Conservation (phyloP, 2,113 vertebrate species). For the Tragelaphus scriptus region DNA sequence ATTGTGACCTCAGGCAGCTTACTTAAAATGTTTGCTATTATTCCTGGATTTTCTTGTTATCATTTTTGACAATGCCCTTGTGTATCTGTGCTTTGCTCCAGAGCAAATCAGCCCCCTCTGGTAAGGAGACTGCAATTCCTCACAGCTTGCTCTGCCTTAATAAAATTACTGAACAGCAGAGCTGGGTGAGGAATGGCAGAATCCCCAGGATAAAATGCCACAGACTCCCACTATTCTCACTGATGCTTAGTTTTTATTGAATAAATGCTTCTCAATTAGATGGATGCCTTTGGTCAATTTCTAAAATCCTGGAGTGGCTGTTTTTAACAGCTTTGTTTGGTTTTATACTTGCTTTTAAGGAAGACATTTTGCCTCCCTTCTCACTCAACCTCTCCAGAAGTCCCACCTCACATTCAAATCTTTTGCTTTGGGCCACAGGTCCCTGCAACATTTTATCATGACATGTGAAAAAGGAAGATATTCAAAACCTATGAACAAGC, state of each 20-base stretch:
- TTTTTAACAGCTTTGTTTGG: not conserved
- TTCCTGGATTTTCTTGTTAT: not conserved
- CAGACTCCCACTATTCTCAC: not conserved
- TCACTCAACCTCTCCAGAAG: not conserved
- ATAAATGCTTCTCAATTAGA: not conserved
- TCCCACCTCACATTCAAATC: not conserved
- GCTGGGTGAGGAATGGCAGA: not conserved
- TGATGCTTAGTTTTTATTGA: not conserved
- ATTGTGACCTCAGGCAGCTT: not conserved
- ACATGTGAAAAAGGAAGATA: not conserved
- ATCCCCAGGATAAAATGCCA: not conserved
- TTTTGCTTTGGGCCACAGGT: not conserved
- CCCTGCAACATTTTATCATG: not conserved
- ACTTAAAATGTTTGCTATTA: not conserved
- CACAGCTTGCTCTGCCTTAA: not conserved
- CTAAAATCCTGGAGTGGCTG: not conserved
- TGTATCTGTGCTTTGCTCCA: not conserved
- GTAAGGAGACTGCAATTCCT: not conserved
- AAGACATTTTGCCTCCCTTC: not conserved
- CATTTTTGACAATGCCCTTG: not conserved
- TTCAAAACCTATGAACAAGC: not conserved
- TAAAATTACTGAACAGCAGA: not conserved
- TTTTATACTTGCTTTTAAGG: not conserved
- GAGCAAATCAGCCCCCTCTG: not conserved
- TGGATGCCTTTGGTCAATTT: not conserved